Evolutionary conservation across 2,113 vertebrate species (phyloP).

Genomic region (Apaloderma vittatum): DNA sequence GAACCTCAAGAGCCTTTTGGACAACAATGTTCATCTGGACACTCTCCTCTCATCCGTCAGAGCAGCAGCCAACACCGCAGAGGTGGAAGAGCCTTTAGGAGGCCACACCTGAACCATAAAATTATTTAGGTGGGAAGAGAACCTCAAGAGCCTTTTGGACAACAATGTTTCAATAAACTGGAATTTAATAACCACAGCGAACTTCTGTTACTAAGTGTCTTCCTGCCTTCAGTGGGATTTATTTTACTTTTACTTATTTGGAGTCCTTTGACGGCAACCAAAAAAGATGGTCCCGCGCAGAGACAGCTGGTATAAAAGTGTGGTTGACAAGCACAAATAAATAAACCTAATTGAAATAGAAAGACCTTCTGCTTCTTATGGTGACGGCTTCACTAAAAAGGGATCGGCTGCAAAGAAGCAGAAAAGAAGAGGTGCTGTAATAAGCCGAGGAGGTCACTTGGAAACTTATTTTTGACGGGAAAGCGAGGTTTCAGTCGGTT

Average conservation of each 20-base stretch:
- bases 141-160: background rate
- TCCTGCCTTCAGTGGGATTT: background rate
- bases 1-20: background rate
- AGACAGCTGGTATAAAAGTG: background rate
- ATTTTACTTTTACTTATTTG: background rate
- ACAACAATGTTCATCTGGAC: background rate
- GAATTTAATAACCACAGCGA: background rate
- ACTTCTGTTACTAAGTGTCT: background rate
- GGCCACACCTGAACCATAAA: background rate
- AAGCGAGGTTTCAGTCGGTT: background rate
- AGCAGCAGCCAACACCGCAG: background rate
- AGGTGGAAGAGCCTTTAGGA: background rate
- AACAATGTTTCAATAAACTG: background rate
- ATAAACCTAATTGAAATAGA: conserved; percentile 4
- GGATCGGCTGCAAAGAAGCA: background rate
- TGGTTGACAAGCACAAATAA: conserved; percentile 6
- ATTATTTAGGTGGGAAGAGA: background rate
- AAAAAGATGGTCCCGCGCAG: background rate
- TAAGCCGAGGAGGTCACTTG: background rate
- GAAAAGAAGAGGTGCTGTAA: background rate
- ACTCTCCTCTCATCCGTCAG: background rate
- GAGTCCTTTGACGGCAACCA: background rate
- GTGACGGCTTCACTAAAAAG: background rate
- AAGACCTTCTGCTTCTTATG: background rate
- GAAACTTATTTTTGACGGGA: background rate